Percentiles rank a stretch among this genome's conserved stretches.
Evolutionary conservation across 2,113 vertebrate genomes (phyloP).

Genomic region (Microtus ochrogaster): DNA sequence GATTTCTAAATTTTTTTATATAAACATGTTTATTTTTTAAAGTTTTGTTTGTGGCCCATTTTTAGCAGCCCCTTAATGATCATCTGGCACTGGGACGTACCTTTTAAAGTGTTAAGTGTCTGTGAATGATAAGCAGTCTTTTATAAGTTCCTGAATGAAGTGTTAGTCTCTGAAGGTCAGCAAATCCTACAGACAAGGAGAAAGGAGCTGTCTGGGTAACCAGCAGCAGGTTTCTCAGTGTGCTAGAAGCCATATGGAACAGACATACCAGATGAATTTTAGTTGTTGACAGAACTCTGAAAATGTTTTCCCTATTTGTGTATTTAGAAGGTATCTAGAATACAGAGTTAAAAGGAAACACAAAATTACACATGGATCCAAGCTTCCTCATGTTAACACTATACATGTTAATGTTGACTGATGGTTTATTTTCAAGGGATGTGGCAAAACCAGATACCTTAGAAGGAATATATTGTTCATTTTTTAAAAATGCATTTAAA

Average conservation of each 20-base stretch:
- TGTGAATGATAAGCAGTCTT: not conserved
- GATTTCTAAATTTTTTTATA: not conserved
- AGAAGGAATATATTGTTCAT: not conserved
- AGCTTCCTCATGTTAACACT: not conserved
- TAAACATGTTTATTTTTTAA: not conserved
- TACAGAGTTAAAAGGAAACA: not conserved
- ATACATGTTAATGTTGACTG: not conserved
- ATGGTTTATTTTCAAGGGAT: not conserved
- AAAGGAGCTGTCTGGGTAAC: not conserved
- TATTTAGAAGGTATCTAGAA: not conserved
- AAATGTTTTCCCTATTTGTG: not conserved
- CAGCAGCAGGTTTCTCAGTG: not conserved
- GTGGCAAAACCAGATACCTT: not conserved
- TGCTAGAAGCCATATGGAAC: not conserved
- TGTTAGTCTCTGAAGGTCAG: not conserved
- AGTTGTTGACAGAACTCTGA: not conserved
- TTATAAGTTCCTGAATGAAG: not conserved
- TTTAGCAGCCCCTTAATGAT: not conserved
- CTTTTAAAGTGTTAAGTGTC: not conserved
- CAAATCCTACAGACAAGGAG: not conserved
- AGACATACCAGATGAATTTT: not conserved
- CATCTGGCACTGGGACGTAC: not conserved
- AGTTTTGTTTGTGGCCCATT: not conserved
- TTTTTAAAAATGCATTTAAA: not conserved
- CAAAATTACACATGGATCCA: not conserved